Conservation (phyloP, 2,888 invertebrate genomes). For the Orchesella flavescens region DNA sequence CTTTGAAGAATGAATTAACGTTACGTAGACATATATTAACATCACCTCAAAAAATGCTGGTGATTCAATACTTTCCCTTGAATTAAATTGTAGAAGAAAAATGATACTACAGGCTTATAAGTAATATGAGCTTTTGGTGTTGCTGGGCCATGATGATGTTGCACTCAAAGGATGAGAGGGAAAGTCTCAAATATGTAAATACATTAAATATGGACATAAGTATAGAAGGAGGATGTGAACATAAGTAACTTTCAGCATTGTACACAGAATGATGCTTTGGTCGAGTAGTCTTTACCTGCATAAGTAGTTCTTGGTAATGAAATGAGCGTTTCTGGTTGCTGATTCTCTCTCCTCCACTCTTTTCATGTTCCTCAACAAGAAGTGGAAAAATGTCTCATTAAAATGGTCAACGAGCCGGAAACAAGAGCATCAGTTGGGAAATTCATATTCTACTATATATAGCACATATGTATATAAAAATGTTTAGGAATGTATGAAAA, state of each 20-base stretch:
- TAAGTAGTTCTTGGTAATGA: conserved; percentile 31
- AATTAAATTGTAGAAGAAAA: background rate
- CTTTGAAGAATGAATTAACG: conserved; percentile 11
- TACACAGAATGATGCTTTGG: background rate
- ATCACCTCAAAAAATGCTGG: conserved; percentile 6
- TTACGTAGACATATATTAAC: background rate
- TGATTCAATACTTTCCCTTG: background rate
- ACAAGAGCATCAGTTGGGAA: conserved; percentile 3
- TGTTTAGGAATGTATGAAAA: background rate
- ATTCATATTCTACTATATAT: background rate
- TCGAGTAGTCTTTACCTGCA: conserved; percentile 26
- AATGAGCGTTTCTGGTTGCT: conserved; percentile 29
- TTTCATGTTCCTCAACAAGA: conserved; percentile 16
- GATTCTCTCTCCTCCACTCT: conserved; percentile 7
- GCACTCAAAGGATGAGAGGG: background rate
- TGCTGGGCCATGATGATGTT: conserved; percentile 7
- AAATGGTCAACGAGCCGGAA: conserved; percentile 28
- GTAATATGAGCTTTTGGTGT: background rate
- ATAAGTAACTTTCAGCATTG: background rate
- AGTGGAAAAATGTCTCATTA: conserved; percentile 42
- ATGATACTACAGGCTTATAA: background rate
- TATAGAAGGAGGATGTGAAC: background rate
- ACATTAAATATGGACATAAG: background rate
- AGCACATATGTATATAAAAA: background rate
- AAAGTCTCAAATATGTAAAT: background rate